Evolutionary conservation across 1,140 invertebrate species (phyloP).

Genomic region (Drosophila setifemur): DNA sequence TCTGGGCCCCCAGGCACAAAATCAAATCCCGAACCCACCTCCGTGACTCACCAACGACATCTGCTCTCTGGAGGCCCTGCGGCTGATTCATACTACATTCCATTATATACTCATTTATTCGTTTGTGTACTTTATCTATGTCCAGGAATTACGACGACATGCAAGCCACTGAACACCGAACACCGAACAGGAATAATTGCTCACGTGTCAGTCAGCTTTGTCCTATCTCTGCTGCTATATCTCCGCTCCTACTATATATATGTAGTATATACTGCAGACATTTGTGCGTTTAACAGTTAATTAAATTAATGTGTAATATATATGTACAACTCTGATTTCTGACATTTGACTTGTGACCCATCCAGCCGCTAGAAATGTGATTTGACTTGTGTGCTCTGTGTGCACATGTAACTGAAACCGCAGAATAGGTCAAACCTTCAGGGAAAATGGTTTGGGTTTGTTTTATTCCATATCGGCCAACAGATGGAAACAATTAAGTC

Average conservation of each 20-base stretch:
- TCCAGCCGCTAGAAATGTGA: slow-evolving; percentile 9
- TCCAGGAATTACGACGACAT: slow-evolving; percentile 57
- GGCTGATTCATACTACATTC: slow-evolving; percentile 54
- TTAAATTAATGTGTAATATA: slow-evolving; percentile 70
- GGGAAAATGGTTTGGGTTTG: too few relatives aligned
- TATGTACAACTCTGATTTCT: slow-evolving; percentile 35
- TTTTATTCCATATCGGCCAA: too few relatives aligned
- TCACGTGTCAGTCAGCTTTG: slow-evolving; percentile 45
- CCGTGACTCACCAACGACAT: slow-evolving; percentile 55
- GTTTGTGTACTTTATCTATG: slow-evolving; percentile 50
- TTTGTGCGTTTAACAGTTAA: slow-evolving; percentile 55
- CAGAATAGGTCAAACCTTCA: neutral
- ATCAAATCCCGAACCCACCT: slow-evolving; percentile 33
- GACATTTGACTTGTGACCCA: slow-evolving; percentile 50
- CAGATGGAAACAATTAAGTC: too few relatives aligned
- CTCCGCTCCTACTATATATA: neutral
- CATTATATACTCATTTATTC: slow-evolving; percentile 14
- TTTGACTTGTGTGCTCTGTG: slow-evolving; percentile 1
- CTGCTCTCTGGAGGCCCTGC: slow-evolving; percentile 21
- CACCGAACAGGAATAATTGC: slow-evolving; percentile 64
- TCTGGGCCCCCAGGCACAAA: slow-evolving; percentile 47
- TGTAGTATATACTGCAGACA: neutral
- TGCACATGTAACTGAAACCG: neutral
- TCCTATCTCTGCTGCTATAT: slow-evolving; percentile 19
- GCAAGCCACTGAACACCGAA: slow-evolving; percentile 49